Evolutionary conservation across 2,797 vertebrate species (phyloP).

Genomic region (Nyctibius grandis): DNA sequence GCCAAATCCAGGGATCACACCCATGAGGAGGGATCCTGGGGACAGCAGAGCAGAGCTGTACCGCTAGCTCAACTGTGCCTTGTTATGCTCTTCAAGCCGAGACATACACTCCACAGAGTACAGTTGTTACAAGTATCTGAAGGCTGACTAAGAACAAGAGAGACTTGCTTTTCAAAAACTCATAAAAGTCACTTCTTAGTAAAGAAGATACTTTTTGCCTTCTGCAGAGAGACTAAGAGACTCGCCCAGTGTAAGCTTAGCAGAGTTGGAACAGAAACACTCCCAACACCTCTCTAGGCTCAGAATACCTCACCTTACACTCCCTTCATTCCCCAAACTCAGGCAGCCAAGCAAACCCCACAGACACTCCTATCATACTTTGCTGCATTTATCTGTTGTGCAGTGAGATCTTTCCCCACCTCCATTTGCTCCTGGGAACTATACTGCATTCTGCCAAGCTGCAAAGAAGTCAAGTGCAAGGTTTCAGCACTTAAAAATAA

Average conservation of each 20-base stretch:
- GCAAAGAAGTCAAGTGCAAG: neutral
- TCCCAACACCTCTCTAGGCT: neutral
- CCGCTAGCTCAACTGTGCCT: neutral
- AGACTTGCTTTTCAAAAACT: neutral
- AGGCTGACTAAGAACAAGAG: neutral
- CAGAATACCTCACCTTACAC: neutral
- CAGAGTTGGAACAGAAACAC: neutral
- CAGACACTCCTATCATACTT: neutral
- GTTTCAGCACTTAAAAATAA: conserved; percentile 5
- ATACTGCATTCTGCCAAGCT: neutral
- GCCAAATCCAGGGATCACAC: neutral
- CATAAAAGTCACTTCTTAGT: neutral
- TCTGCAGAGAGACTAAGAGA: neutral
- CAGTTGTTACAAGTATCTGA: neutral
- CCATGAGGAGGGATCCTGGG: neutral
- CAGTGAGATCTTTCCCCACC: neutral
- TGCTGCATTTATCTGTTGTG: neutral
- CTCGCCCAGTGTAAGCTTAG: neutral
- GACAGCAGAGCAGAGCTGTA: neutral
- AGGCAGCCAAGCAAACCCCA: neutral
- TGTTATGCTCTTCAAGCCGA: neutral
- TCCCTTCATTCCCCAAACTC: neutral
- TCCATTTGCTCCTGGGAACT: neutral
- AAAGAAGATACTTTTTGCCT: neutral
- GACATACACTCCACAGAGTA: neutral